These are phyloP conservation scores for Bhutanitis thaidina DNA, from an alignment of 2,888 invertebrate species.

Conservation along the genomic window DNA sequence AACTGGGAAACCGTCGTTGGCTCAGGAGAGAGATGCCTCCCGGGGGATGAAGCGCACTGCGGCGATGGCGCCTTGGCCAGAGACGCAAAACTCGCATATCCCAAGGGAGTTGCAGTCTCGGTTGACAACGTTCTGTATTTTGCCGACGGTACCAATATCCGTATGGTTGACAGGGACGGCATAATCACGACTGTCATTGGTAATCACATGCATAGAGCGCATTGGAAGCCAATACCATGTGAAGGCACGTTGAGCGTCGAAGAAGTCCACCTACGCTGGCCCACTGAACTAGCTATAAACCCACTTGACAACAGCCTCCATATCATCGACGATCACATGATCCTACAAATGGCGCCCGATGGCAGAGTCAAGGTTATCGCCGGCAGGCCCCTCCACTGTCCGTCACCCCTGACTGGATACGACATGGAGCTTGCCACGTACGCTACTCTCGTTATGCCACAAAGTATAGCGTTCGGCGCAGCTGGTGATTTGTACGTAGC, in stretches of 20 bases:
- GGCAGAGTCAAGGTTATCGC: conserved; percentile 95
- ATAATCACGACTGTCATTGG: conserved; percentile 95
- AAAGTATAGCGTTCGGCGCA: conserved; percentile 95
- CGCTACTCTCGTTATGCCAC: conserved; percentile 94
- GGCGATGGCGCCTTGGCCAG: conserved; percentile 96
- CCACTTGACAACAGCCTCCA: conserved; percentile 96
- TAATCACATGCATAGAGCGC: conserved; percentile 94
- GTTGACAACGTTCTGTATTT: conserved; percentile 95
- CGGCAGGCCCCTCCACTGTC: conserved; percentile 95
- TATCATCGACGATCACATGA: conserved; percentile 98
- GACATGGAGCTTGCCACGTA: conserved; percentile 94
- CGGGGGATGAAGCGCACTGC: conserved; percentile 96
- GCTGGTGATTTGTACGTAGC: conserved; percentile 96
- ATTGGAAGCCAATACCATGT: conserved; percentile 96
- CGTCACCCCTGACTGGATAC: conserved; percentile 87
- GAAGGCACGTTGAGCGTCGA: conserved; percentile 95
- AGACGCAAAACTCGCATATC: conserved; percentile 96
- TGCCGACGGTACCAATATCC: conserved; percentile 96
- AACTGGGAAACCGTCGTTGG: conserved; percentile 98
- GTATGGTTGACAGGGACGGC: conserved; percentile 95
- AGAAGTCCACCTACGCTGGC: conserved; percentile 97
- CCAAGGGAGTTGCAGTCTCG: conserved; percentile 97
- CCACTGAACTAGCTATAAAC: conserved; percentile 95
- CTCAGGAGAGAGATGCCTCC: conserved; percentile 95
- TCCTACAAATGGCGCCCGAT: conserved; percentile 93